Evolutionary conservation across 2,797 vertebrate genomes (phyloP), one percentile per base, ranked within the genome.

Genomic region (Dermochelys coriacea): DNA sequence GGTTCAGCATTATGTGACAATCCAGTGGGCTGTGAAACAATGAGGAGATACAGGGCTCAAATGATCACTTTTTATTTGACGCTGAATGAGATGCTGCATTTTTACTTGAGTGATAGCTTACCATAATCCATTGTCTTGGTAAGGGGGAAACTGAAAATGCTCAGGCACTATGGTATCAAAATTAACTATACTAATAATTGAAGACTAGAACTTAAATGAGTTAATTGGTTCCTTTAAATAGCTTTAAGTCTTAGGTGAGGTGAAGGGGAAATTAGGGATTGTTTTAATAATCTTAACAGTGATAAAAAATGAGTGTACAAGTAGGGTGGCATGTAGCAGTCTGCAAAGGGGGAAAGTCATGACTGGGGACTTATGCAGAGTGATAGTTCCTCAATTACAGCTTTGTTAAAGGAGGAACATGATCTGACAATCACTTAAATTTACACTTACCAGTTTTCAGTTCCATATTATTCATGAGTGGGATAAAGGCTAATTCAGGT

Each of bases 261-360:
- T 21, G 34, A 75, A 41, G 45, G 9, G 52, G 61, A 84, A 5
- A 19, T 45, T 81, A 84, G 55, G 45, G 18, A 85, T 87, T 85
- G 77, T 82, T 18, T 37, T 81, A 31, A 57, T 12, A 37, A 34
- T 71, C 4, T 84, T 49, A 83, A 80, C 86, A 21, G 27, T 29
- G 54, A 5, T 68, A n/a, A 50, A 18, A 55, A 80, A n/a, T 31
- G 80, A n/a, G 34, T 37, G 4, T 23, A n/a, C 29, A 4, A 55
- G 5, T n/a, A 8, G 1, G 25, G 3, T 0, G 1, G 5, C 27
- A 55, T 16, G 10, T 21, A 80, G 4, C 50, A 31, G 41, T 84
- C 54, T 80, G 49, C 18, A 55, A 84, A 50, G 4, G 7, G 12
- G 12, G 9, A 14, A 75, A 29, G 34, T 54, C 25, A 75, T 7